Base-by-base conservation (phyloP, 2,113 vertebrate genomes). In the Egretta garzetta region DNA sequence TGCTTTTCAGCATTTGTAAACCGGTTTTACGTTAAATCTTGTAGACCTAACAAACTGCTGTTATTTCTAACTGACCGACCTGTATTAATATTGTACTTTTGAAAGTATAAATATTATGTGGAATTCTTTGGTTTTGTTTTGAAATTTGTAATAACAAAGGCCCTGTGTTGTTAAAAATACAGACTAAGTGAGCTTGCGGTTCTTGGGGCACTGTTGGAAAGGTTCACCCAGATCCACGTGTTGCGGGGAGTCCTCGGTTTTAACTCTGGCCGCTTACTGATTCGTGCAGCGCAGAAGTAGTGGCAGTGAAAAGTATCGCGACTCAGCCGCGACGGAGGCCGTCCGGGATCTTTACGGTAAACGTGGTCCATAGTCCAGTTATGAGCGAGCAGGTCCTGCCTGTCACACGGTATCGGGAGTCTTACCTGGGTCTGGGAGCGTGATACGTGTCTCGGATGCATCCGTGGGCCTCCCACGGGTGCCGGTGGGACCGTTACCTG, bases 71-170 rank as follows among this genome's bases (percentile, higher is more conserved):
- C 98, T 99, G 98, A 99, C 98, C 98, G 98, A 98, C 98, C 98
- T 98, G 98, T 98, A 99, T 99, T 99, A 99, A 99, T 99, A 98
- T 99, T 99, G 98, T 99, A 99, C 98, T 98, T 99, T 98, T 97
- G 98, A 95, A 99, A 98, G 98, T 98, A 99, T 98, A 98, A 99
- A 98, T 98, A 98, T 99, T 98, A 98, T 89, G 98, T 98, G 98
- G 98, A 98, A 98, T 98, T 98, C 96, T 96, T 98, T 91, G 96
- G 93, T 97, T 98, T 98, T 98, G 98, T 98, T 98, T 97, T 93
- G 94, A 97, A 97, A 93, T 98, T 98, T 98, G 90, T 98, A 97
- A 97, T 73, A 97, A 98, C 97, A 97, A 91, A 97, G 96, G 97
- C 96, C 96, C 93, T 95, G 94, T 94, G 97, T 98, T 97, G 98